Evolutionary conservation across 2,797 vertebrate species (phyloP), one percentile per base, ranked within the genome.

Genomic region (Pseudochirops cupreus): DNA sequence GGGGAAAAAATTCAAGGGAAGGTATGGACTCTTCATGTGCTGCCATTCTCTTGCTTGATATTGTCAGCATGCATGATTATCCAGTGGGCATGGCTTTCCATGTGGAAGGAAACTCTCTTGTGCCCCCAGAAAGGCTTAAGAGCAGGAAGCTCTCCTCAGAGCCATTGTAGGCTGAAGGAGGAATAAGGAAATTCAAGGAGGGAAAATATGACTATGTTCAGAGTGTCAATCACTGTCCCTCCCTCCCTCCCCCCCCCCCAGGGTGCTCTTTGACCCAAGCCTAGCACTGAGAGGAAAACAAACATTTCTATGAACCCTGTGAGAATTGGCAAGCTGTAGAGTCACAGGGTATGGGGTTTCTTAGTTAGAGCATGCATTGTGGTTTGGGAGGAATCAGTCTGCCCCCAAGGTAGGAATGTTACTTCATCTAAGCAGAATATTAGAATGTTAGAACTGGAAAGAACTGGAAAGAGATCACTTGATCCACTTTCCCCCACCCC

Each of bases 231-330:
- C 67, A 58, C 12, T 9, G 31, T 50, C 24, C n/a, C n/a, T n/a
- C n/a, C n/a, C n/a, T n/a, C 46, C 46, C 46, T 2, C 46, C 46
- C 46, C 46, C 46, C 46, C 13, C 52, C 33, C 0, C 3, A 4
- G 33, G 28, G 92, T 56, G 58, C 18, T 33, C 56, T 50, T 46
- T 54, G 11, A 26, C 67, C 57, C 53, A 89, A 29, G 59, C 1
- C 10, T 29, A 90, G 31, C 0, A 0, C 3, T 4, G n/a, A 46
- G 62, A 93, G 90, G 91, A 74, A 89, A 92, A 62, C 56, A 21
- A 21, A 39, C 21, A 46, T 67, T 92, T 95, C 96, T 97, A 53
- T 92, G 74, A 10, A 39, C 2, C 31, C 26, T 56, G n/a, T 18
- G 53, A 96, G 53, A 92, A 92, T 13, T 56, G 1, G 1, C 16